Base-by-base conservation (phyloP, 2,888 invertebrate genomes). In the Napeogenes sylphis region DNA sequence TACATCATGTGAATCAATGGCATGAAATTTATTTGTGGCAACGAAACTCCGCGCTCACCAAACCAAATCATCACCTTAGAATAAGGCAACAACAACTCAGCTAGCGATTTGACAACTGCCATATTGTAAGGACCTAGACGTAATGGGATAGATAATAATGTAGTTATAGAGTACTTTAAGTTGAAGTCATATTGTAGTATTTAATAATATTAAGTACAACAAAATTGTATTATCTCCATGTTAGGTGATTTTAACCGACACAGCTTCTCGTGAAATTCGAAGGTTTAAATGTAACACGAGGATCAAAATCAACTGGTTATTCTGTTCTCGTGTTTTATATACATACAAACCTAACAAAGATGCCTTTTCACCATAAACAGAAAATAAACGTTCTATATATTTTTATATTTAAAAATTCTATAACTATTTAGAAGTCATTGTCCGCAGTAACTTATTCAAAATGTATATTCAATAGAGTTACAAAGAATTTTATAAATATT, bases 61-160 rank as follows among this genome's bases (percentile, higher is more conserved):
- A 79, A 81, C 82, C 82, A 82, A 83, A 82, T 77, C 73, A 78
- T 81, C 78, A 80, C 75, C 1, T 75, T 75, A 77, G 74, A 68
- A 65, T 70, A 73, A 80, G 77, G 73, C 71, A 78, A 81, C 87
- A 87, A 88, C 87, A 88, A 88, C 86, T 83, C 87, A 86, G 90
- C 90, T 90, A 90, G 87, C 88, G 81, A 86, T 84, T 84, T 84
- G 85, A 88, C 84, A 87, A 90, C 90, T 90, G 90, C 90, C 90
- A 90, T 90, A 90, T 83, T 84, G 83, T 90, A 89, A 90, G 87
- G 75, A 85, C 80, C 76, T 87, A 87, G 83, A 74, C 79, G 72
- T 83, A 82, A 81, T 77, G 81, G 80, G 80, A 80, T 84, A 83
- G 79, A 70, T 76, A 64, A 59, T 56, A 65, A 65, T 55, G 66